phyloP scores from a whole-genome alignment of 2,888 invertebrate genomes.

The Iphiclides podalirius region DNA sequence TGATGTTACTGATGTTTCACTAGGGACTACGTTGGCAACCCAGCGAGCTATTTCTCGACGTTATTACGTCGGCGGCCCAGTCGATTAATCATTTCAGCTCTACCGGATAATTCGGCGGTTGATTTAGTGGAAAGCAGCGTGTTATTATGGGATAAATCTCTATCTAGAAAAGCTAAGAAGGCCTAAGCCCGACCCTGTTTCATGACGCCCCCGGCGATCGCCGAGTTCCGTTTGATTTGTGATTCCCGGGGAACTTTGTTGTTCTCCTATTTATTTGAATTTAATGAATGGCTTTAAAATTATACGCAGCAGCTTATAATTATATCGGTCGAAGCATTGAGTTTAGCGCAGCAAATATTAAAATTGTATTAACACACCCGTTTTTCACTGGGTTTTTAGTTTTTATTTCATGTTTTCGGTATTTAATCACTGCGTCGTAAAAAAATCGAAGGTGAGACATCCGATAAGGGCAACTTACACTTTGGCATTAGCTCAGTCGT shows the following conservation, averaged over 20 bases:
- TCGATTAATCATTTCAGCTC: slow-evolving; percentile 75
- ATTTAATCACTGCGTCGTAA: not conserved
- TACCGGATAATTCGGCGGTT: slow-evolving; percentile 80
- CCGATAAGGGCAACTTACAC: slow-evolving; percentile 54
- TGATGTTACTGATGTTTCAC: slow-evolving; percentile 23
- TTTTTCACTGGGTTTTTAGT: not conserved
- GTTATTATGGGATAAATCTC: slow-evolving; percentile 80
- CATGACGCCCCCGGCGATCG: slow-evolving; percentile 65
- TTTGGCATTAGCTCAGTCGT: slow-evolving; percentile 58
- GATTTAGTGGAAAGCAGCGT: slow-evolving; percentile 79
- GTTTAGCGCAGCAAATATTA: slow-evolving; percentile 58
- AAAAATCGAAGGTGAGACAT: slow-evolving; percentile 26
- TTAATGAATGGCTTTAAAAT: slow-evolving; percentile 74
- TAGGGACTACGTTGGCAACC: slow-evolving; percentile 10
- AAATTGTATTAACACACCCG: not conserved
- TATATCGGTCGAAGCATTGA: slow-evolving; percentile 60
- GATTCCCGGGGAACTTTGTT: slow-evolving; percentile 60
- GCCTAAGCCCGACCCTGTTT: slow-evolving; percentile 76
- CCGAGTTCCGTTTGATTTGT: slow-evolving; percentile 73
- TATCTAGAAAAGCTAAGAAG: slow-evolving; percentile 81
- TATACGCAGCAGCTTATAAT: slow-evolving; percentile 68
- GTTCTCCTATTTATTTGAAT: slow-evolving; percentile 75
- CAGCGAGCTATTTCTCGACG: slow-evolving; percentile 27
- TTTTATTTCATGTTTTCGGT: slow-evolving; percentile 7
- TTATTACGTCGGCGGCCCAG: slow-evolving; percentile 66